Conservation (phyloP, 2,113 vertebrate genomes). For the Xyrauchen texanus region DNA sequence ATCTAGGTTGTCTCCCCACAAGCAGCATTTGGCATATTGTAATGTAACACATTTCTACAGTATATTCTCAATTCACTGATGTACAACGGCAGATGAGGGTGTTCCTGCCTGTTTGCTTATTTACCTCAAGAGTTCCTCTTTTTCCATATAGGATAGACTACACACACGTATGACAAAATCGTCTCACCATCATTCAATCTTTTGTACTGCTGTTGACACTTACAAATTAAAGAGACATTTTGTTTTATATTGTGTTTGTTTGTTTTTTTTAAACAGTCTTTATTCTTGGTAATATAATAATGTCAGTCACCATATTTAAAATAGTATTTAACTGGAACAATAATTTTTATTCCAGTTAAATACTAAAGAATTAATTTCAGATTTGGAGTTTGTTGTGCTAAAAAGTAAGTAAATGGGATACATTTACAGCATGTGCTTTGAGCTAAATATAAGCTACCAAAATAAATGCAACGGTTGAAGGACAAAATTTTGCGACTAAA, state of each 20-base stretch:
- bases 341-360: too few relatives aligned
- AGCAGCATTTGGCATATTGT: constrained; percentile 88
- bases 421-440: background rate
- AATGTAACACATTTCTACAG: constrained; percentile 84
- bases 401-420: too few relatives aligned
- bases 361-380: background rate
- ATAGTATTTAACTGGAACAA: too few relatives aligned
- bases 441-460: background rate
- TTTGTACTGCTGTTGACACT: constrained; percentile 99
- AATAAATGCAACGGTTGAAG: background rate
- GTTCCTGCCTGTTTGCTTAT: constrained; percentile 98
- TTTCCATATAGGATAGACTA: constrained; percentile 85
- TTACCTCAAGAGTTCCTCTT: constrained; percentile 99
- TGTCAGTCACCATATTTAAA: too few relatives aligned
- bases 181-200: constrained; percentile 99
- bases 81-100: constrained; percentile 83
- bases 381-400: background rate
- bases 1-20: constrained; percentile 79
- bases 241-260: constrained; percentile 83
- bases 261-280: constrained; percentile 17
- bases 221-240: constrained; percentile 99
- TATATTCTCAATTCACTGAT: constrained; percentile 75
- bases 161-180: constrained; percentile 59
- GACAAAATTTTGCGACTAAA: background rate
- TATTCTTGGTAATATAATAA: too few relatives aligned